These are phyloP conservation scores for Euplexia lucipara DNA, from an alignment of 2,888 invertebrate genomes.

Conservation along the genomic window DNA sequence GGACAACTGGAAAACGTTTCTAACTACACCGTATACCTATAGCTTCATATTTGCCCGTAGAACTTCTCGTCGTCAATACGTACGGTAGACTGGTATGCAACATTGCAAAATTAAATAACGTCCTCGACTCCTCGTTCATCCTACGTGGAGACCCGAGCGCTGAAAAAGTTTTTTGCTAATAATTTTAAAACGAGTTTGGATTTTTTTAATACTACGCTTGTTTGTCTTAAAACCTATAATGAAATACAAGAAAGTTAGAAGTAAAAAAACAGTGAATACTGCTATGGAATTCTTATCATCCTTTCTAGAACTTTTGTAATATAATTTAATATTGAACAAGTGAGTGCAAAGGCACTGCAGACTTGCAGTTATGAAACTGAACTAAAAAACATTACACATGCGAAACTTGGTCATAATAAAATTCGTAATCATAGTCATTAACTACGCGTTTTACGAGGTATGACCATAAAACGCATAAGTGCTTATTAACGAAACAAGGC, in stretches of 20 bases:
- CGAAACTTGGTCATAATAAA: constrained; percentile 28
- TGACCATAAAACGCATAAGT: constrained; percentile 6
- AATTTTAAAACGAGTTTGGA: constrained; percentile 43
- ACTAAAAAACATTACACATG: constrained; percentile 14
- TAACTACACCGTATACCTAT: constrained; percentile 18
- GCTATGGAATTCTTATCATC: constrained; percentile 25
- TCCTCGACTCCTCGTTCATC: constrained; percentile 34
- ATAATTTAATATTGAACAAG: constrained; percentile 28
- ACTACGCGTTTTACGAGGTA: constrained; percentile 7
- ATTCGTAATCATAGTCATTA: constrained; percentile 25
- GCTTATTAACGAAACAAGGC: constrained; percentile 17
- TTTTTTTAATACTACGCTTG: neutral
- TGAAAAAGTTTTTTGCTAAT: constrained; percentile 43
- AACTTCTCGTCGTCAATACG: constrained; percentile 28
- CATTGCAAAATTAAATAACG: constrained; percentile 52
- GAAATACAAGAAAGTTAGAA: constrained; percentile 7
- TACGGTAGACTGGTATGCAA: constrained; percentile 4
- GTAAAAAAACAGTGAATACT: constrained; percentile 19
- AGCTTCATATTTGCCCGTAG: constrained; percentile 51
- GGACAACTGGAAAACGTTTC: constrained; percentile 20
- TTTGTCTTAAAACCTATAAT: constrained; percentile 20
- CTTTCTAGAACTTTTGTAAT: constrained; percentile 25
- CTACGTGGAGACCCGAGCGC: constrained; percentile 12
- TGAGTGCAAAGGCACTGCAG: constrained; percentile 12
- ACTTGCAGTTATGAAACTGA: constrained; percentile 29